phyloP scores from a whole-genome alignment of 35 echinoderm and acorn worm species.

The Nesometra sesokonis region DNA sequence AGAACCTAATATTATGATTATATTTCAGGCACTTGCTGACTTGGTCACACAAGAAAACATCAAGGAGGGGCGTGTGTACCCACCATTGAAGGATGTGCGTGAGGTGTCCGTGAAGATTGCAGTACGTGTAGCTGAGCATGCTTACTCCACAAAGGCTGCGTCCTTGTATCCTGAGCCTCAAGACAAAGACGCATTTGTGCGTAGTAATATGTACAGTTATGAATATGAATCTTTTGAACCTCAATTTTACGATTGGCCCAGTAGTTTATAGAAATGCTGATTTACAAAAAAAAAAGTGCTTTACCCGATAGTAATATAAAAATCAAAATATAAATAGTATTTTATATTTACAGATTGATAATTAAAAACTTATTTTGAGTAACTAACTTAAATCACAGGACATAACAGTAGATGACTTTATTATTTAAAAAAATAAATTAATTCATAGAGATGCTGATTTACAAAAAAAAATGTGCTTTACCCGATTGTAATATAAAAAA shows the following conservation, averaged over 20 bases:
- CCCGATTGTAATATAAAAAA: too few relatives aligned
- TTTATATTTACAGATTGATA: too few relatives aligned
- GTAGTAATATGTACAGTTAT: slow-evolving; percentile 58
- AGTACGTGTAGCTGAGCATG: slow-evolving; percentile 48
- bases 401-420: too few relatives aligned
- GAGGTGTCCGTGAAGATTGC: slow-evolving; percentile 93
- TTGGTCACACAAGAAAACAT: slow-evolving; percentile 72
- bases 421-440: too few relatives aligned
- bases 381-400: too few relatives aligned
- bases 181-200: slow-evolving; percentile 59
- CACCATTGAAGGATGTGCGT: slow-evolving; percentile 62
- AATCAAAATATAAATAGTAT: too few relatives aligned
- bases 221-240: slow-evolving; percentile 62
- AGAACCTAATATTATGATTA: neutral
- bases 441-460: too few relatives aligned
- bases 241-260: slow-evolving; percentile 80
- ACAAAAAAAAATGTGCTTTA: too few relatives aligned
- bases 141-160: slow-evolving; percentile 35
- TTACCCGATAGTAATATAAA: too few relatives aligned
- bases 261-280: neutral
- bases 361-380: too few relatives aligned
- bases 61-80: slow-evolving; percentile 83
- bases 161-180: slow-evolving; percentile 58
- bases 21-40: slow-evolving; percentile 47
- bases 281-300: too few relatives aligned